Base-by-base conservation (phyloP, 2,113 vertebrate species). In the Crotalus viridis region DNA sequence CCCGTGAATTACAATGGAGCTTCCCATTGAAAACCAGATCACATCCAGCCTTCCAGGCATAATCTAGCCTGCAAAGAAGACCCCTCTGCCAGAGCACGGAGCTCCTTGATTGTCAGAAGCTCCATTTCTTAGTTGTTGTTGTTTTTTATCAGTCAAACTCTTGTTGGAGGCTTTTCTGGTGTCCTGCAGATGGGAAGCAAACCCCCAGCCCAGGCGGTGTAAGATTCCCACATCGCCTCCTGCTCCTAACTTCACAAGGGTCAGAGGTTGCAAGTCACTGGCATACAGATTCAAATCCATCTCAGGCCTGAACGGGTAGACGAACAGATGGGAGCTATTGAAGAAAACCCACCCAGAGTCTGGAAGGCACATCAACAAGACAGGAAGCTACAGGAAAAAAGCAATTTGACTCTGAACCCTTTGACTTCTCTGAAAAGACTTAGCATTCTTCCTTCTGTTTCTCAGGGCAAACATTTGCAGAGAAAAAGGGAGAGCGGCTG, bases 241-340 rank as follows among this genome's bases (percentile, higher is more conserved):
- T 43, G 56, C 59, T 26, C 48, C 89, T 88, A 91, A 43, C 43
- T 85, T 46, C 94, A 57, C 88, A 39, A 15, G 87, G 64, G 74
- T 87, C 6, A 6, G 1, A 91, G 43, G 12, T 59, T 81, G 91
- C 21, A 90, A 43, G 0, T 51, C 22, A 6, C 81, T 2, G 4
- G 12, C 43, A 88, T 51, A 93, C 55, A 46, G 87, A 94, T 54
- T 94, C 90, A 96, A 95, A 96, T 64, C 85, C 0, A 7, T 43
- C 92, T 57, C 51, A 93, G 26, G 12, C n/a, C 33, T 91, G 0
- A 17, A 0, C 48, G 15, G 15, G 56, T 92, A 93, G 91, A 92
- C 43, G 51, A 89, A 48, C 91, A 92, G 39, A 93, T 17, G 10
- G 10, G 15, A 88, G 51, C 91, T 93, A 93, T 43, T 95, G 93